Percentiles rank a stretch among this genome's conserved stretches.
phyloP scores from a whole-genome alignment of 2,113 vertebrate species.

The Genyomyrus donnyi region DNA sequence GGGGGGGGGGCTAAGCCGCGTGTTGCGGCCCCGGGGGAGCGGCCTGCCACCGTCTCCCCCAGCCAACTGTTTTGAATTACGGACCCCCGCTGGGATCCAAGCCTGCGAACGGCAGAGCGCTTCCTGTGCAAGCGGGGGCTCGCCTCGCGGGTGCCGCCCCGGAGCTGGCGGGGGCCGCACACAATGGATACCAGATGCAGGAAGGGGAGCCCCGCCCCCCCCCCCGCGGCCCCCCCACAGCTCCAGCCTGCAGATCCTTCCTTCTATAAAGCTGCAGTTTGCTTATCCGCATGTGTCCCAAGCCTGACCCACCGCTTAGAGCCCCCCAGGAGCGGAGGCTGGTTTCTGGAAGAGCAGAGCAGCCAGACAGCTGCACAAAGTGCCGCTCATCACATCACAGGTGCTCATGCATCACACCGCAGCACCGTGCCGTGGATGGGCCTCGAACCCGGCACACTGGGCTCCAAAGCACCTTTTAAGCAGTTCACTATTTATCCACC shows the following conservation, averaged over 20 bases:
- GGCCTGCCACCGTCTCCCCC: slow-evolving; percentile 59
- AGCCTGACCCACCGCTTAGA: slow-evolving; percentile 40
- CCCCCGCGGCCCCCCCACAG: slow-evolving; percentile 13
- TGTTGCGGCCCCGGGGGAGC: slow-evolving; percentile 31
- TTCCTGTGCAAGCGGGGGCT: slow-evolving; percentile 54
- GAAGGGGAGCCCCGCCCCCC: slow-evolving; percentile 12
- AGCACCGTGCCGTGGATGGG: neutral
- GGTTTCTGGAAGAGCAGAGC: slow-evolving; percentile 21
- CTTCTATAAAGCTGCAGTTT: slow-evolving; percentile 22
- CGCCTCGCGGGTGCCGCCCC: slow-evolving; percentile 50
- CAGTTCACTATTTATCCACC: neutral
- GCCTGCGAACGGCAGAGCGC: slow-evolving; percentile 52
- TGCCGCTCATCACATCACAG: slow-evolving; percentile 16
- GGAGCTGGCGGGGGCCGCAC: slow-evolving; percentile 53
- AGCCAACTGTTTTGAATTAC: slow-evolving; percentile 72
- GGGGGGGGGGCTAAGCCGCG: slow-evolving; percentile 36
- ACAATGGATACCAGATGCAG: slow-evolving; percentile 71
- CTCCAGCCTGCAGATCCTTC: slow-evolving; percentile 31
- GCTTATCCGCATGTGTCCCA: slow-evolving; percentile 45
- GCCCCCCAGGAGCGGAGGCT: slow-evolving; percentile 33
- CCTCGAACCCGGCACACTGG: neutral
- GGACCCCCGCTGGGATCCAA: slow-evolving; percentile 64
- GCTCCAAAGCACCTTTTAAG: neutral
- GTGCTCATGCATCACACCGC: neutral
- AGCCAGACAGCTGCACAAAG: slow-evolving; percentile 19